These are phyloP conservation scores for Pyrocoelia pectoralis DNA, from an alignment of 2,888 invertebrate genomes.

Conservation along the genomic window DNA sequence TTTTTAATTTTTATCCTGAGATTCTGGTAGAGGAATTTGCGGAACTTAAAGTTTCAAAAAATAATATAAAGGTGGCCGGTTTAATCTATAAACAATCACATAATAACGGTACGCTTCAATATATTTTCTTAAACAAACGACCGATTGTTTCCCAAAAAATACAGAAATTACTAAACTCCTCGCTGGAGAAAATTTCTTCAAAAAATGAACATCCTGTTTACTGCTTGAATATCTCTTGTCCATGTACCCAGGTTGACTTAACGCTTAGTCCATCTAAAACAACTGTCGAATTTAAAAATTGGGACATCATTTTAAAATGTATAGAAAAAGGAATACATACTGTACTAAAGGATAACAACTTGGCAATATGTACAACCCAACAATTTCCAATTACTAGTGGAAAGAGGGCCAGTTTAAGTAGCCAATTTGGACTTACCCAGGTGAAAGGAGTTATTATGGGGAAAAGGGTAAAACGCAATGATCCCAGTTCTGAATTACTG, in stretches of 20 bases:
- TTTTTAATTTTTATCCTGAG: constrained; percentile 61
- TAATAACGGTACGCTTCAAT: constrained; percentile 63
- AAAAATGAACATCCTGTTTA: constrained; percentile 58
- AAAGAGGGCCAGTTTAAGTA: constrained; percentile 29
- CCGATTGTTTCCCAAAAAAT: constrained; percentile 64
- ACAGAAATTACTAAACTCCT: constrained; percentile 58
- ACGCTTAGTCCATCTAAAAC: constrained; percentile 62
- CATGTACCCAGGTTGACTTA: constrained; percentile 62
- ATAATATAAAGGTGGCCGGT: constrained; percentile 64
- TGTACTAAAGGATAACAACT: constrained; percentile 44
- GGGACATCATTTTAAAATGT: constrained; percentile 58
- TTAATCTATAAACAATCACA: constrained; percentile 64
- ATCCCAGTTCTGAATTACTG: constrained; percentile 41
- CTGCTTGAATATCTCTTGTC: constrained; percentile 65
- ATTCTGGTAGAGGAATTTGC: constrained; percentile 55
- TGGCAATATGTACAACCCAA: background rate
- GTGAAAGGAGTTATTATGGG: constrained; percentile 57
- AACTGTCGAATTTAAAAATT: constrained; percentile 64
- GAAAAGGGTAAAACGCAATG: constrained; percentile 58
- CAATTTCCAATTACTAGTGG: background rate
- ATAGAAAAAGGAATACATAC: constrained; percentile 55
- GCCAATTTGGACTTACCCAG: constrained; percentile 53
- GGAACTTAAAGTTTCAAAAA: constrained; percentile 56
- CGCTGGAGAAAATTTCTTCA: constrained; percentile 48
- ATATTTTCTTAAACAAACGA: constrained; percentile 73